Evolutionary conservation across 23 tunicate genomes (phyloP).

Genomic region (Styela clava): DNA sequence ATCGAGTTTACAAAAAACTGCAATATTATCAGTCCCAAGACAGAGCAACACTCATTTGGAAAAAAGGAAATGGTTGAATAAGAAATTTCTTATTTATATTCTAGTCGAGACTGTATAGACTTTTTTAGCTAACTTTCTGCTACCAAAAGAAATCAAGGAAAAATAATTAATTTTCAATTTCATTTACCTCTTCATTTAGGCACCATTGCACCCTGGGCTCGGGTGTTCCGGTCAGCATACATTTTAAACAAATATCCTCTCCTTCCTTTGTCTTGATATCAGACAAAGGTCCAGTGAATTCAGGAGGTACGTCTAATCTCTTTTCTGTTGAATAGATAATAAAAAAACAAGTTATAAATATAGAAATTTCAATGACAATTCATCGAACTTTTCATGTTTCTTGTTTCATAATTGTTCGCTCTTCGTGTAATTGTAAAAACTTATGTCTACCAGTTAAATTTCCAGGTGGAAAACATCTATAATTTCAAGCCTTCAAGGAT

Average conservation of each 20-base stretch:
- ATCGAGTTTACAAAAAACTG: not conserved
- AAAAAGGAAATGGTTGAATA: not conserved
- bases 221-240: slow-evolving; percentile 89
- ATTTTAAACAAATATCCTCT: slow-evolving; percentile 66
- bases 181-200: slow-evolving; percentile 60
- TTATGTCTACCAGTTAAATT: no score
- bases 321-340: slow-evolving; percentile 53
- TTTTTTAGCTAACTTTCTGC: not conserved
- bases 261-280: slow-evolving; percentile 64
- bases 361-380: no score
- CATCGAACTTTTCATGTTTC: no score
- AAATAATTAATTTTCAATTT: no score
- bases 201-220: slow-evolving; percentile 77
- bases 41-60: no score
- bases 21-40: not conserved
- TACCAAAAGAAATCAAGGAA: not conserved
- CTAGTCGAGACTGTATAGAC: not conserved
- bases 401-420: no score
- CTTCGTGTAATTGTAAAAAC: no score
- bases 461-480: no score
- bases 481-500: no score
- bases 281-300: slow-evolving; percentile 75
- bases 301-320: slow-evolving; percentile 46
- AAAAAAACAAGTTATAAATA: no score
- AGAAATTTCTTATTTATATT: no score